These are phyloP conservation scores for Amblyraja radiata DNA, from an alignment of 2,797 vertebrate genomes.

Conservation along the genomic window DNA sequence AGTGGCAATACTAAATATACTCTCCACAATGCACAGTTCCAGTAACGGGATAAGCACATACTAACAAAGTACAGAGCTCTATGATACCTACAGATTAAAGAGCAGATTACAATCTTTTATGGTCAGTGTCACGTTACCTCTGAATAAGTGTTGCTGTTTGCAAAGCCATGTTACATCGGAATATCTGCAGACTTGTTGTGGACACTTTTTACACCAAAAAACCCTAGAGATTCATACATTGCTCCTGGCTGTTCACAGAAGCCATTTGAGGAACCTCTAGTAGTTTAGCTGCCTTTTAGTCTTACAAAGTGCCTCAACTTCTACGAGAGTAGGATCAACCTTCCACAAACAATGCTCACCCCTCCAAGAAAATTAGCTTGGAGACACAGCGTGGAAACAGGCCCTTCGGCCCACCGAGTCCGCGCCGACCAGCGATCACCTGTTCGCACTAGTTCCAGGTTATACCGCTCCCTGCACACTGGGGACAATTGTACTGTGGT, in stretches of 20 bases:
- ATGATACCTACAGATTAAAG: neutral
- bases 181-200: neutral
- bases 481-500: no score
- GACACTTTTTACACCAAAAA: neutral
- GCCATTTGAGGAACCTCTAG: neutral
- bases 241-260: neutral
- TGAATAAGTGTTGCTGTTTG: neutral
- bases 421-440: no score
- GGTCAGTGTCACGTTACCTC: neutral
- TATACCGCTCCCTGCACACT: no score
- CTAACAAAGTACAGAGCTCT: neutral
- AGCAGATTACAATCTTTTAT: neutral
- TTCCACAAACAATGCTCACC: neutral
- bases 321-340: neutral
- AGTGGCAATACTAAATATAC: neutral
- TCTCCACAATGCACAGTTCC: slow-evolving; percentile 3
- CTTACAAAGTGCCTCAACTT: neutral
- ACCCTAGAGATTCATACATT: neutral
- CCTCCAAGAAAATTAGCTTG: no score
- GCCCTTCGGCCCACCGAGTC: no score
- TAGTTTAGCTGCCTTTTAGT: neutral
- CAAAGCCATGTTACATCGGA: neutral
- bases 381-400: no score
- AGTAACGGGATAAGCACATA: neutral
- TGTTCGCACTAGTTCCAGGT: no score